Base-by-base conservation (phyloP, 64 coral and sea anemone genomes). In the Astreopora myriophthalma region DNA sequence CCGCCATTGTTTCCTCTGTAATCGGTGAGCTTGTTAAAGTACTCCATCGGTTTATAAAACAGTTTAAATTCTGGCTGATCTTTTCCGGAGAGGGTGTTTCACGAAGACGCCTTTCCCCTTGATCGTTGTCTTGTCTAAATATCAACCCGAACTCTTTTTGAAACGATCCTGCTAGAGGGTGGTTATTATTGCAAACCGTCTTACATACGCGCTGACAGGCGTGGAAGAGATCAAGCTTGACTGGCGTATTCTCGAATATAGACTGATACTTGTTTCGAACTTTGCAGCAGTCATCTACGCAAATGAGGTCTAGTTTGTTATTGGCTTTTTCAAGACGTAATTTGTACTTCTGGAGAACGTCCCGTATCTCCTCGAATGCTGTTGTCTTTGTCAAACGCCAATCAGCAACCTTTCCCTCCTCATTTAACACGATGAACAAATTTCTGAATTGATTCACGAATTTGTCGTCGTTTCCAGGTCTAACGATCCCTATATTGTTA, bases 31-130 rank as follows among this genome's bases (percentile, higher is more conserved):
- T 16, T 6, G 44, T 4, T 62, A 74, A 9, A 31, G 48, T 28
- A 34, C 11, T 25, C 92, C 85, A 88, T 39, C 65, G 69, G 26
- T 38, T 80, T 16, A 93, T 24, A 26, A 93, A 79, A 20, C n/a
- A 69, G 46, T 94, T 48, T 3, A 94, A 75, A 64, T 94, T 94
- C 51, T 39, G 22, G n/a, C 65, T 75, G 25, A 94, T 94, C 20
- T 69, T 74, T 36, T 71, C 85, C 8, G n/a, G 16, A 10, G 37
- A 29, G n/a, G 92, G 84, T 34, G 84, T 88, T 19, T n/a, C 28
- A 23, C n/a, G 30, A 11, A 80, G 13, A 58, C 84, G 76, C 35
- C 17, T 23, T 26, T 88, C 42, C 35, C 74, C 74, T 28, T 55
- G 71, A 26, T 88, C 84, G 44, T 71, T 64, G 49, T 88, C 63